Evolutionary conservation across 2,888 invertebrate genomes (phyloP).

Genomic region (Hymenopus coronatus): DNA sequence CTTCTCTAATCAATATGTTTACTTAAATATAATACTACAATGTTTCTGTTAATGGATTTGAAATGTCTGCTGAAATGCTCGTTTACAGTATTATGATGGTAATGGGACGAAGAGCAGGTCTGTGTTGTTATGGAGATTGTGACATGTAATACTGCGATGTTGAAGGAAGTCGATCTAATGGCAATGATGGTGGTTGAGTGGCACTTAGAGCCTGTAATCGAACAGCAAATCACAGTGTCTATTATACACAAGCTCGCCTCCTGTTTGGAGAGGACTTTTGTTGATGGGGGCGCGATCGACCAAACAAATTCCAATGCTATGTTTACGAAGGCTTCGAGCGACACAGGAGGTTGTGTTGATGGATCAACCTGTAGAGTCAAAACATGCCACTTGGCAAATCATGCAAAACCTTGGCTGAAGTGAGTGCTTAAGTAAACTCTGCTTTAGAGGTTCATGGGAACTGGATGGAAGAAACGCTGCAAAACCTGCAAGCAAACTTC

Average conservation of each 20-base stretch:
- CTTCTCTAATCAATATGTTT: too few species aligned
- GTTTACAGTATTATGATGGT: too few species aligned
- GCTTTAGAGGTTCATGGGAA: background rate
- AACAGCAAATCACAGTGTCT: background rate
- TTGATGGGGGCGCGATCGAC: background rate
- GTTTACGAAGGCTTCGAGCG: background rate
- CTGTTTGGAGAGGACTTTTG: background rate
- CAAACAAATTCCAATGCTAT: background rate
- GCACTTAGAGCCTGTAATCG: background rate
- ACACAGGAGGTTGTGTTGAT: background rate
- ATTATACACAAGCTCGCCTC: background rate
- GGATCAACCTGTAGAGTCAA: background rate
- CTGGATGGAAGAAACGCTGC: background rate
- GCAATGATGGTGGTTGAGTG: background rate
- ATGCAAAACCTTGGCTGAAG: background rate
- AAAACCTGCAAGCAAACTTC: background rate
- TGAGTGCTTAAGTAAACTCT: background rate
- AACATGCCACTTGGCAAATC: background rate
- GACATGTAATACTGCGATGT: background rate
- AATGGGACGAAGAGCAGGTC: too few species aligned
- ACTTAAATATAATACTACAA: too few species aligned
- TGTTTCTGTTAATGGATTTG: too few species aligned
- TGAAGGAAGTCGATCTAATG: background rate
- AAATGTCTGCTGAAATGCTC: too few species aligned
- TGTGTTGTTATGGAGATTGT: background rate